Base-by-base conservation (phyloP, 2,888 invertebrate species). In the Dynastes maya region DNA sequence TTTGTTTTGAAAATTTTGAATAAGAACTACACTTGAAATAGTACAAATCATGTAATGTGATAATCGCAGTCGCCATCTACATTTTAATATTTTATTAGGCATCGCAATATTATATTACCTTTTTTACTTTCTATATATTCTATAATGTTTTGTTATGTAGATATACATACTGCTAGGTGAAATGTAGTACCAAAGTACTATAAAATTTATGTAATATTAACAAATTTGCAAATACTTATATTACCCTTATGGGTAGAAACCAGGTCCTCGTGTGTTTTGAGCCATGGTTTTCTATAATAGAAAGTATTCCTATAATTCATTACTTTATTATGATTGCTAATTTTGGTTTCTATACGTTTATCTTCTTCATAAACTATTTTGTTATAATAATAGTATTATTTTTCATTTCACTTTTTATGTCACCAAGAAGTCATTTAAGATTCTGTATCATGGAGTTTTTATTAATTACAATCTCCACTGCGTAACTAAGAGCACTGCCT, bases 1-100 rank as follows among this genome's bases (percentile, higher is more conserved):
- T 45, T 16, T 49, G 16, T 68, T 45, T 9, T 68, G 32, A 9
- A 49, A 49, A 51, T 51, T 27, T 29, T 27, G 13, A 13, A 9
- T 22, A 22, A 27, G 22, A 49, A 74, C 61, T 61, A 61, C 45
- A 61, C 72, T 61, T 61, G 72, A 74, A 45, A 74, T 40, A 74
- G 72, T 74, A 74, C 72, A 74, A 74, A 74, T 74, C 72, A 74
- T 74, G 72, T 74, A 61, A 74, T 74, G 72, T 74, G 72, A 74
- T 74, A 74, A 61, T 11, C 27, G 8, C 45, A 61, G 61, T 61
- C 32, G 72, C 72, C 72, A 74, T 74, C 61, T 49, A 11, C 22
- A 22, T 58, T 58, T 58, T 58, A 58, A 22, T 16, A 58, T 71
- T 16, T 37, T 71, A 71, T 71, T 71, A 71, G 22, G 32, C 55